phyloP scores from a whole-genome alignment of 2,113 vertebrate species.

The Peromyscus leucopus region DNA sequence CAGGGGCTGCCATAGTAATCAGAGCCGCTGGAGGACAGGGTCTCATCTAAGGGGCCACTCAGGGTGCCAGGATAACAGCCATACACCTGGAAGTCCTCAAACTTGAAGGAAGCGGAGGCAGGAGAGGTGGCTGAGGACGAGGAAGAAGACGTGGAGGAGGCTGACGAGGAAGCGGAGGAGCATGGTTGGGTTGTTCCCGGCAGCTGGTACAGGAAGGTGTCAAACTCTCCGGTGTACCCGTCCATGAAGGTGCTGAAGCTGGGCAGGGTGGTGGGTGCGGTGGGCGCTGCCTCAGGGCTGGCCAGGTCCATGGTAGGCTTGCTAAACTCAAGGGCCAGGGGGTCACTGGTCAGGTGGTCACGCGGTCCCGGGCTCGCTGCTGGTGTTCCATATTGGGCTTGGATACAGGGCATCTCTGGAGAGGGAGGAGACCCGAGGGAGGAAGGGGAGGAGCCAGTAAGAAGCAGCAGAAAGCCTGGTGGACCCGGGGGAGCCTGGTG shows the following conservation, averaged over 20 bases:
- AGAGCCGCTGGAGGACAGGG: conserved; percentile 92
- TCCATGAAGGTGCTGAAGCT: conserved; percentile 95
- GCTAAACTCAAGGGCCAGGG: conserved; percentile 91
- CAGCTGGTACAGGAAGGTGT: conserved; percentile 95
- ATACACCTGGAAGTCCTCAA: conserved; percentile 95
- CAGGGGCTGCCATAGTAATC: conserved; percentile 95
- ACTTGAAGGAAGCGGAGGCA: conserved; percentile 87
- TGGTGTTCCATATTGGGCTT: conserved; percentile 92
- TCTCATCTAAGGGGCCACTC: conserved; percentile 89
- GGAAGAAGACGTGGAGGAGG: conserved; percentile 81
- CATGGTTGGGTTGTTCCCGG: conserved; percentile 79
- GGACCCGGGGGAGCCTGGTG: conserved; percentile 21
- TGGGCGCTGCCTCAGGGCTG: conserved; percentile 84
- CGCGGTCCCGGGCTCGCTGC: conserved; percentile 85
- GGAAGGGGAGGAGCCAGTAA: not conserved
- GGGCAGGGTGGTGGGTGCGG: conserved; percentile 89
- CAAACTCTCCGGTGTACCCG: conserved; percentile 90
- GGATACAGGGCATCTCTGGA: conserved; percentile 97
- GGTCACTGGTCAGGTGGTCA: conserved; percentile 90
- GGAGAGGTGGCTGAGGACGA: conserved; percentile 83
- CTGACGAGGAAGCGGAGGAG: conserved; percentile 72
- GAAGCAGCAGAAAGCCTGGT: not conserved
- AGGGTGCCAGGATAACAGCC: conserved; percentile 95
- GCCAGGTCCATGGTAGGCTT: conserved; percentile 92
- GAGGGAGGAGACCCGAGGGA: conserved; percentile 1